A percentile compares a stretch with the other conserved stretches of the same genome.
These are phyloP conservation scores for Apostichopus parvimensis DNA, from an alignment of 35 echinoderm and acorn worm genomes.

Conservation along the genomic window DNA sequence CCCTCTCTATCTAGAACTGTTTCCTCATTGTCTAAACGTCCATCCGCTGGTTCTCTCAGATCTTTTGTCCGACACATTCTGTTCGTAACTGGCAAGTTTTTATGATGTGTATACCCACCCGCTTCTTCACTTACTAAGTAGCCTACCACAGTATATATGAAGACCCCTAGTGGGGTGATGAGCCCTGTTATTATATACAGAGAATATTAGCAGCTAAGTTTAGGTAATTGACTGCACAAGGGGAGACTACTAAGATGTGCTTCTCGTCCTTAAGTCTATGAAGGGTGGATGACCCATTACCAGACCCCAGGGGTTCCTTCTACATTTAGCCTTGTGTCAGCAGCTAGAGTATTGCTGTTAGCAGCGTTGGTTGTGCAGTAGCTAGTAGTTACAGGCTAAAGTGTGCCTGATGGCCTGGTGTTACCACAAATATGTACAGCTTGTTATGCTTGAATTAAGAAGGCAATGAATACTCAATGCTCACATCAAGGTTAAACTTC, in stretches of 20 bases:
- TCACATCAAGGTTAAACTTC: slow-evolving; percentile 28
- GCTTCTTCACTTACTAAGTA: no score
- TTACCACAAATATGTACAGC: slow-evolving; percentile 38
- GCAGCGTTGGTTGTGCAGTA: not conserved
- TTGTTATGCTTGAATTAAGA: slow-evolving; percentile 52
- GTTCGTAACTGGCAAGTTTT: no score
- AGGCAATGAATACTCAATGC: slow-evolving; percentile 15
- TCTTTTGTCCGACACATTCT: no score
- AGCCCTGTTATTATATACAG: slow-evolving; percentile 37
- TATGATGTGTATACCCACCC: no score
- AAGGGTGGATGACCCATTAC: slow-evolving; percentile 44
- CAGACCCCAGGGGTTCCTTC: slow-evolving; percentile 34
- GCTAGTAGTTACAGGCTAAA: not conserved
- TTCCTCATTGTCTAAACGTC: no score
- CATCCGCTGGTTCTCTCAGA: no score
- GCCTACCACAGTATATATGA: not conserved
- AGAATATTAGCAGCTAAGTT: slow-evolving; percentile 40
- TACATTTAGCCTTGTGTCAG: slow-evolving; percentile 50
- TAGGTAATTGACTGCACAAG: slow-evolving; percentile 44
- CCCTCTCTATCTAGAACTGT: no score
- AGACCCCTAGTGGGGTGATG: slow-evolving; percentile 41
- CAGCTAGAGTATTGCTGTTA: not conserved
- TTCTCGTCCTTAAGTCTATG: slow-evolving; percentile 3
- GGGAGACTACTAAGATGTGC: slow-evolving; percentile 17
- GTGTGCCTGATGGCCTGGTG: slow-evolving; percentile 27